Evolutionary conservation across 2,888 invertebrate species (phyloP), one percentile per base, ranked within the genome.

Genomic region (Oligia strigilis): DNA sequence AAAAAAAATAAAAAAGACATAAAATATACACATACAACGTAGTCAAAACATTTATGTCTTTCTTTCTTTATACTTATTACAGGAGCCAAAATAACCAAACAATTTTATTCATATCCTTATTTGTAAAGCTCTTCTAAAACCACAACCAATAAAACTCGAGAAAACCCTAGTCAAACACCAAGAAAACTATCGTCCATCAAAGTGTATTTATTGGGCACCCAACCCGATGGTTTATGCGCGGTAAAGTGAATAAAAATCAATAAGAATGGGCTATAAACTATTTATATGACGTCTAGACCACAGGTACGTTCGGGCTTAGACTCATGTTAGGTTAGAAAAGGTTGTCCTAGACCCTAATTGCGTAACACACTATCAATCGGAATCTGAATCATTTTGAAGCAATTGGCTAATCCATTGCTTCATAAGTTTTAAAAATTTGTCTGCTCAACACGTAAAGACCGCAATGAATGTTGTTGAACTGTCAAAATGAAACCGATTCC

Each of bases 191-290:
- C 49, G 72, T 69, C 70, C 23, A 86, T 84, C 67, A 80, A 79
- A 80, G 62, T 85, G 80, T 80, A 80, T 87, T 81, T 88, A 88
- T 86, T 88, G 65, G 52, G 65, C 72, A 66, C 55, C 74, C 60
- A 67, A 78, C 72, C 78, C 77, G 36, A 84, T 78, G 74, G 52
- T 88, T 88, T 81, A 86, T 70, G 81, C 62, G 71, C 77, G 29
- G 77, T 78, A 83, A 83, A 83, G 67, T 73, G 60, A 73, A 80
- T 78, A 88, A 81, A 86, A 87, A 87, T 81, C 88, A 77, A 86
- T 84, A 77, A 49, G n/a, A 73, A 80, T 72, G 77, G 58, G 52
- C 67, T 19, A 74, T 87, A 84, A 88, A 87, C 72, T 58, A 73
- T 77, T 83, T 87, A 84, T 88, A 80, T 79, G 81, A 71, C 64